A percentile compares a stretch with the other conserved stretches of the same genome.
These are phyloP conservation scores for Anguilla megastoma DNA, from an alignment of 2,797 vertebrate genomes.

Conservation along the genomic window DNA sequence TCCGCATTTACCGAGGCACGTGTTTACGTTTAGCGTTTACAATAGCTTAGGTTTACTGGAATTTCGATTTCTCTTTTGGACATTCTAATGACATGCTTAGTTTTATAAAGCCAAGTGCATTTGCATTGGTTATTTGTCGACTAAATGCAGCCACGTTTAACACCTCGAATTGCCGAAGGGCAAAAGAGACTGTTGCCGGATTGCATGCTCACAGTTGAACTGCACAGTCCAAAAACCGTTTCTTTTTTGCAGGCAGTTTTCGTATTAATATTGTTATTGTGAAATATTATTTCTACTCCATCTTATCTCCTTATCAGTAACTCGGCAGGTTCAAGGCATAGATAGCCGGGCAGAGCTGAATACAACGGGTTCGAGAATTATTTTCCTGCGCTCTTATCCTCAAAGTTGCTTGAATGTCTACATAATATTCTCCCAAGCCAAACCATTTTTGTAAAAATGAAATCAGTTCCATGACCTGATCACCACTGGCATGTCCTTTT, in stretches of 20 bases:
- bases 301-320: slow-evolving; percentile 53
- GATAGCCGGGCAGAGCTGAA: slow-evolving; percentile 58
- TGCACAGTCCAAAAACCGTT: not conserved
- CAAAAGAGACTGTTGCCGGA: not conserved
- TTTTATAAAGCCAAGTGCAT: slow-evolving; percentile 24
- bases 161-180: not conserved
- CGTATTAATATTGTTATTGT: not conserved
- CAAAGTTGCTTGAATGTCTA: slow-evolving; percentile 22
- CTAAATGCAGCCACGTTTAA: not conserved
- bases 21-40: slow-evolving; percentile 83
- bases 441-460: slow-evolving; percentile 45
- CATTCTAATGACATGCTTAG: slow-evolving; percentile 55
- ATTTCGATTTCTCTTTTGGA: slow-evolving; percentile 78
- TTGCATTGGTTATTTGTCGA: not conserved
- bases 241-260: not conserved
- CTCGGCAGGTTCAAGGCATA: slow-evolving; percentile 62
- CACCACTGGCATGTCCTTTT: slow-evolving; percentile 73
- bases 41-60: slow-evolving; percentile 74
- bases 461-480: slow-evolving; percentile 68
- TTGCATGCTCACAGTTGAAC: not conserved
- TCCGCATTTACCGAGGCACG: slow-evolving; percentile 74
- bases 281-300: not conserved
- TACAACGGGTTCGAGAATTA: slow-evolving; percentile 67
- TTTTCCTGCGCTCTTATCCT: slow-evolving; percentile 61
- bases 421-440: not conserved